These are phyloP conservation scores for Teleopsis dalmanni DNA, from an alignment of 1,140 invertebrate genomes.

Conservation along the genomic window DNA sequence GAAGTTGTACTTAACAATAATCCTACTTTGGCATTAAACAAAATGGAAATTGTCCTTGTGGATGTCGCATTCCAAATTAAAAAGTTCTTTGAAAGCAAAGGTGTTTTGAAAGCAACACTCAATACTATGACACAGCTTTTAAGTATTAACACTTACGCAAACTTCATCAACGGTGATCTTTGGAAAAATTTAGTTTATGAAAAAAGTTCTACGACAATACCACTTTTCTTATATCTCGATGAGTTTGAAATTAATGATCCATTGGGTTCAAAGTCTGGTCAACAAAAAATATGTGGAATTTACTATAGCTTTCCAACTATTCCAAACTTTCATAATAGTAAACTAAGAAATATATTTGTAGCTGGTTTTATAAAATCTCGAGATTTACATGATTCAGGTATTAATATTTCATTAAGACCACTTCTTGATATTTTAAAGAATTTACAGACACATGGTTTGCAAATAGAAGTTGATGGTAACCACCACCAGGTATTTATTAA, in stretches of 20 bases:
- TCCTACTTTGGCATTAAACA: no score
- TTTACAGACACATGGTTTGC: not conserved
- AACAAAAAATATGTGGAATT: slow-evolving; percentile 6
- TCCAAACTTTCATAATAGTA: not conserved
- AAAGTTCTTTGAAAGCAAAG: no score
- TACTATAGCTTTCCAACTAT: not conserved
- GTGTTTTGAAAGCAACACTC: no score
- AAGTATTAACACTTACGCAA: not conserved
- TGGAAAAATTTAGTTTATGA: not conserved
- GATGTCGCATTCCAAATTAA: no score
- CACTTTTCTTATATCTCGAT: slow-evolving; percentile 4
- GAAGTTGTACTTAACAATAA: no score
- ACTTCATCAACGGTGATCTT: not conserved
- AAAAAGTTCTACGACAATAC: not conserved
- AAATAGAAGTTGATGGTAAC: not conserved
- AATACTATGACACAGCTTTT: no score
- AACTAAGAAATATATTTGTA: slow-evolving; percentile 1
- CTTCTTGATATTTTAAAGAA: slow-evolving; percentile 1
- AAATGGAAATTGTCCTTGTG: no score
- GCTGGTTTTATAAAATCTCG: not conserved
- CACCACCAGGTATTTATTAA: not conserved
- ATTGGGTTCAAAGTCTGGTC: not conserved
- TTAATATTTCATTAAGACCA: not conserved
- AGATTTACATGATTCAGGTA: not conserved
- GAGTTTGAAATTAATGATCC: slow-evolving; percentile 3